Conservation (phyloP, 2,888 invertebrate species). For the Caenorhabditis sulstoni region DNA sequence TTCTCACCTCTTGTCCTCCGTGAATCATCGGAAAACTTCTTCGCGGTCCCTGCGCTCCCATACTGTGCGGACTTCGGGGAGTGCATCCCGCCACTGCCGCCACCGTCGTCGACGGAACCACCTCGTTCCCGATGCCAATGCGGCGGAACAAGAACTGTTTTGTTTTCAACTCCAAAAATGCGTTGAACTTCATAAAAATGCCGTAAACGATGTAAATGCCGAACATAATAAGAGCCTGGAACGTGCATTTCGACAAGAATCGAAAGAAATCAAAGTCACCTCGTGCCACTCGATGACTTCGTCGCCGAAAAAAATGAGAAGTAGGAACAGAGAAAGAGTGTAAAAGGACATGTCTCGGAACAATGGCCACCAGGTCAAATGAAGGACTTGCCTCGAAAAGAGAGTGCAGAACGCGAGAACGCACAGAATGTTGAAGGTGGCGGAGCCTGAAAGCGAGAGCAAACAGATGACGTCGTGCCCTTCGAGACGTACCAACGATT, state of each 20-base stretch:
- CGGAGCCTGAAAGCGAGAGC: constrained; percentile 83
- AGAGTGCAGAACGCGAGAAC: constrained; percentile 78
- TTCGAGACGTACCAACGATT: constrained; percentile 88
- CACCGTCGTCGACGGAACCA: constrained; percentile 11
- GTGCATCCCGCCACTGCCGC: constrained; percentile 32
- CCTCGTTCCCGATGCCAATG: constrained; percentile 55
- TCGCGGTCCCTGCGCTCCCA: constrained; percentile 58
- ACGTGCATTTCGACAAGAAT: too few relatives aligned
- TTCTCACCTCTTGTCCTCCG: constrained; percentile 64
- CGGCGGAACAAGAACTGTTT: constrained; percentile 59
- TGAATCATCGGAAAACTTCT: constrained; percentile 64
- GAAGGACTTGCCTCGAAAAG: constrained; percentile 74
- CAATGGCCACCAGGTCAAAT: constrained; percentile 78
- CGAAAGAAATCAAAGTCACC: constrained; percentile 44
- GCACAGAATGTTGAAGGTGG: constrained; percentile 79
- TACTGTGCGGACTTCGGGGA: constrained; percentile 29
- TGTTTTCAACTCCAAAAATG: constrained; percentile 67
- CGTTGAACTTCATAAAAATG: constrained; percentile 79
- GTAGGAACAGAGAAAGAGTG: constrained; percentile 70
- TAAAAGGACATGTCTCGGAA: constrained; percentile 78
- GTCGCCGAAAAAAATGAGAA: constrained; percentile 73
- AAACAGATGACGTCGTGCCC: too few relatives aligned
- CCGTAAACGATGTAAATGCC: constrained; percentile 76
- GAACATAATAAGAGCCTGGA: constrained; percentile 72
- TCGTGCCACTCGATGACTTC: constrained; percentile 74